Evolutionary conservation across 2,888 invertebrate species (phyloP), one percentile per base, ranked within the genome.

Genomic region (Leptinotarsa tumamoca): DNA sequence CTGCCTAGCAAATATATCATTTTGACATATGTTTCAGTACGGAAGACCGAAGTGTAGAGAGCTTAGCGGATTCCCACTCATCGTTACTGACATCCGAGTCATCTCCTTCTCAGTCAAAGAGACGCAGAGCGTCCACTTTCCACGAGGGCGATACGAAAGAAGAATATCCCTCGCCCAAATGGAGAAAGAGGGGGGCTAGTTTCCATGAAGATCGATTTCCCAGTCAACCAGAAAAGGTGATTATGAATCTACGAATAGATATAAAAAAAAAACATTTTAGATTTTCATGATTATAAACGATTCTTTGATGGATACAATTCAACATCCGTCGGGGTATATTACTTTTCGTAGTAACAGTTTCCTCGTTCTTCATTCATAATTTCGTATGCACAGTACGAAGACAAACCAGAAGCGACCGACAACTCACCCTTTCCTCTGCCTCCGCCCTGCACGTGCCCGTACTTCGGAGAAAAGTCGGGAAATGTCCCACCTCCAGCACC

Each of bases 381-480:
- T 43, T 43, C 10, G 10, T 43, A 43, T 43, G 10, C 43, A 13
- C 58, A 74, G 51, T 73, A 77, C 50, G 77, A 76, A 43, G 78
- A 67, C 74, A 79, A 77, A 70, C 78, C 73, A 67, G 80, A 81
- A 76, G 83, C 83, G 4, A 80, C 81, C 21, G 87, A 87, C 78
- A 85, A 79, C 75, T 82, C 67, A n/a, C 17, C 83, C 61, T 87
- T 92, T 33, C 89, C 92, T 13, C 85, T 95, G 56, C 94, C 95
- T 4, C 94, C 94, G 0, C 94, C 95, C 0, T 95, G 95, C 86
- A 94, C 95, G 0, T 95, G 95, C 84, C 95, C 95, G 0, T 95
- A 95, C 83, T 95, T 95, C 84, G 95, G 95, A 0, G 92, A 93
- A 2, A 91, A 92, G 23, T 87, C 91, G 79, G 90, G 92, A 74